Conservation (phyloP, 2,797 vertebrate species). For the Silurus lanzhouensis region DNA sequence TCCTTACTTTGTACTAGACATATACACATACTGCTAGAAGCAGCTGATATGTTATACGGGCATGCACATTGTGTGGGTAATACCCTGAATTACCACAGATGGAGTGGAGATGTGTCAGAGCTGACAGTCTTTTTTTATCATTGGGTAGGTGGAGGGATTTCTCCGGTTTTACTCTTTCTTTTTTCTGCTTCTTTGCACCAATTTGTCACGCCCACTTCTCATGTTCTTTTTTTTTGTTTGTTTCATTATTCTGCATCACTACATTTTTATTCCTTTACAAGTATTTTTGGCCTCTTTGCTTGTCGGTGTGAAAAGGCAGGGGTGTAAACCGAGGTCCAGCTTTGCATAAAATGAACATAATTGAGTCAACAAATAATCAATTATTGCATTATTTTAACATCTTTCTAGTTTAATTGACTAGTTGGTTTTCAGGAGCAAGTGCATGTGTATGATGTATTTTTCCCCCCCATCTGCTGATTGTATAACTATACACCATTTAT, state of each 20-base stretch:
- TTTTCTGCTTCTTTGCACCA: conserved; percentile 5
- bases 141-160: conserved; percentile 46
- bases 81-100: conserved; percentile 41
- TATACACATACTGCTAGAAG: background rate
- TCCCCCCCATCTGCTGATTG: conserved; percentile 39
- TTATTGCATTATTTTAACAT: too few relatives aligned
- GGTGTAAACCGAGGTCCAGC: background rate
- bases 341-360: background rate
- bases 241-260: background rate
- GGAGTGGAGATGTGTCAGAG: conserved; percentile 24
- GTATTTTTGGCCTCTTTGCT: background rate
- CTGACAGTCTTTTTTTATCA: conserved; percentile 41
- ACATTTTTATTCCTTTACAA: background rate
- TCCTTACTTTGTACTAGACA: background rate
- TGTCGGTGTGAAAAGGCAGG: background rate
- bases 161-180: conserved; percentile 2
- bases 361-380: background rate
- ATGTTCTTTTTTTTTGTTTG: background rate
- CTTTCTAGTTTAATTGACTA: background rate
- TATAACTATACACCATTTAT: background rate
- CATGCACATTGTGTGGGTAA: background rate
- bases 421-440: background rate
- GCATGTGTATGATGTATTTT: background rate
- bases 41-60: background rate
- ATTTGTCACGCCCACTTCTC: background rate